phyloP scores from a whole-genome alignment of 1,140 invertebrate genomes.

The Caenorhabditis remanei region DNA sequence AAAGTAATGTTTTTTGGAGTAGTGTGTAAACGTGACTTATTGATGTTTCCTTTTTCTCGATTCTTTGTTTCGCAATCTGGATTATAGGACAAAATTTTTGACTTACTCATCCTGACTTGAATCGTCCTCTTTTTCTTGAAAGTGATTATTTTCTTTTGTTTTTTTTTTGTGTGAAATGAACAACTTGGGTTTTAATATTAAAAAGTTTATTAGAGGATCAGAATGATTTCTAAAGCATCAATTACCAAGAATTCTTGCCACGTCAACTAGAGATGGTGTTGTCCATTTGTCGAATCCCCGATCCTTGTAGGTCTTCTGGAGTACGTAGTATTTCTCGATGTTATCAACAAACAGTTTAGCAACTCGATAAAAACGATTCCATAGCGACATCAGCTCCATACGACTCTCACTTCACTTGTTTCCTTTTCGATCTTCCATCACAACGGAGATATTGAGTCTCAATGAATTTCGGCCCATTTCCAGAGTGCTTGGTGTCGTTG shows the following conservation, averaged over 20 bases:
- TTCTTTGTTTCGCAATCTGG: too few relatives aligned
- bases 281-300: not conserved
- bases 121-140: too few relatives aligned
- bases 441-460: not conserved
- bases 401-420: not conserved
- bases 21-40: not conserved
- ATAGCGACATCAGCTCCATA: not conserved
- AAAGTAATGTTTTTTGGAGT: not conserved
- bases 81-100: not conserved
- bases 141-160: not conserved
- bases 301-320: not conserved
- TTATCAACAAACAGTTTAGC: not conserved
- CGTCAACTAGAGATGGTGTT: not conserved
- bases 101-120: not conserved
- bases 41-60: not conserved
- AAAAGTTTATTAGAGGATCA: too few relatives aligned
- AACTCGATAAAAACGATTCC: too few relatives aligned
- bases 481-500: not conserved
- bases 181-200: not conserved
- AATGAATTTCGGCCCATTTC: not conserved
- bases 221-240: too few relatives aligned
- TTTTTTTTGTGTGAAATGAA: constrained; percentile 22
- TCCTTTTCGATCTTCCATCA: not conserved
- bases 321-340: not conserved
- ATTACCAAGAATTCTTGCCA: not conserved